These are phyloP conservation scores for Polypterus bichir DNA, from an alignment of 2,113 vertebrate species.

Conservation along the genomic window DNA sequence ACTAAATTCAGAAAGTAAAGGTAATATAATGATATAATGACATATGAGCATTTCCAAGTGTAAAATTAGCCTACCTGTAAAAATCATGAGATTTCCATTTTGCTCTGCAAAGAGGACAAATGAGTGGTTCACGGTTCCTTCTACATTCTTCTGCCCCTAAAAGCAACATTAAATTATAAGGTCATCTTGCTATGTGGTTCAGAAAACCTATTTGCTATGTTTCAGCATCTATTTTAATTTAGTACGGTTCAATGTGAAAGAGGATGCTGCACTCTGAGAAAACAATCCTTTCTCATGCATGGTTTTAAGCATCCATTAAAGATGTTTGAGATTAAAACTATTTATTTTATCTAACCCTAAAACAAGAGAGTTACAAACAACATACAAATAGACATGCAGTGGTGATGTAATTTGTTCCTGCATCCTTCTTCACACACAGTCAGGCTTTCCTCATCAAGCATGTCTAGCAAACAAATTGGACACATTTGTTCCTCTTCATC, in stretches of 20 bases:
- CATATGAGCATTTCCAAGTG: no score
- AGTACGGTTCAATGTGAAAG: no score
- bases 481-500: constrained; percentile 88
- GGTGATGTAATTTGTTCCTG: constrained; percentile 80
- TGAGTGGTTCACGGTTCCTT: constrained; percentile 73
- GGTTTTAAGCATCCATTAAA: no score
- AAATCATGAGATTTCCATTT: constrained; percentile 83
- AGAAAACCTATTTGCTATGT: no score
- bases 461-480: constrained; percentile 76
- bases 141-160: constrained; percentile 84
- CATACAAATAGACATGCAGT: constrained; percentile 89
- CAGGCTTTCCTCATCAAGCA: constrained; percentile 82
- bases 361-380: constrained; percentile 12
- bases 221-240: no score
- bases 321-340: no score
- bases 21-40: no score
- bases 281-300: no score
- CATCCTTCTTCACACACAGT: constrained; percentile 78
- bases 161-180: constrained; percentile 18
- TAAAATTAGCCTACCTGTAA: constrained; percentile 47
- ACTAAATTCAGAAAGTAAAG: no score
- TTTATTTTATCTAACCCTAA: no score
- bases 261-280: no score
- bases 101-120: constrained; percentile 77
- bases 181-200: no score